Base-by-base conservation (phyloP, 53 echinoderm and acorn worm species). In the Glandiceps talaboti region DNA sequence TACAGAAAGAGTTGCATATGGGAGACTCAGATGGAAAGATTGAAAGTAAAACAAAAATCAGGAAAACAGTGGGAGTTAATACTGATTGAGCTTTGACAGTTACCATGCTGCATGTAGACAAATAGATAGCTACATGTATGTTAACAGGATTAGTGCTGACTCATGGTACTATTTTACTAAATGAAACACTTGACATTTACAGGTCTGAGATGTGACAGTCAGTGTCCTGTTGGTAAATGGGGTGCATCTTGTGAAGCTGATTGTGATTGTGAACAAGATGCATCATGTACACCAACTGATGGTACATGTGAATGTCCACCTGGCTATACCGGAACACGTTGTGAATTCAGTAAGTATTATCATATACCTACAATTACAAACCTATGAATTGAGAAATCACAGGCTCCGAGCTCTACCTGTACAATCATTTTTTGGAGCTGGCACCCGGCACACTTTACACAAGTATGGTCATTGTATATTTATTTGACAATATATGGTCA, bases 261-360 rank as follows among this genome's bases (percentile, higher is more conserved):
- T 30, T 73, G 77, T 25, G 73, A 77, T 31, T 77, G 83, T 45
- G 77, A 45, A 64, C 75, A 32, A 77, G 77, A 77, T 28, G 77
- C 77, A 30, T 76, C 73, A 77, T 77, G 76, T 76, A 28, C 29
- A 33, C 64, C 45, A 14, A 73, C 12, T 1, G 75, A 80, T 73
- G 90, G 90, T 30, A 82, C 29, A 75, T 90, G 90, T 85, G 74
- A 79, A 30, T 90, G 90, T 73, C 74, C 64, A 31, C 74, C 82
- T 27, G 91, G 91, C 30, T 91, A 76, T 31, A 84, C 85, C 33
- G 91, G 91, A 85, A 33, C 78, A 26, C 29, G 75, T 33, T 75
- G 33, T 25, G 82, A 75, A 27, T 82, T 88, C n/a, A 78, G 96
- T 32, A 14, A 74, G 28, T 92, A 90, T 82, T 76, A 81, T 25